Evolutionary conservation across 2,797 vertebrate genomes (phyloP).

Genomic region (Fundulus diaphanus): DNA sequence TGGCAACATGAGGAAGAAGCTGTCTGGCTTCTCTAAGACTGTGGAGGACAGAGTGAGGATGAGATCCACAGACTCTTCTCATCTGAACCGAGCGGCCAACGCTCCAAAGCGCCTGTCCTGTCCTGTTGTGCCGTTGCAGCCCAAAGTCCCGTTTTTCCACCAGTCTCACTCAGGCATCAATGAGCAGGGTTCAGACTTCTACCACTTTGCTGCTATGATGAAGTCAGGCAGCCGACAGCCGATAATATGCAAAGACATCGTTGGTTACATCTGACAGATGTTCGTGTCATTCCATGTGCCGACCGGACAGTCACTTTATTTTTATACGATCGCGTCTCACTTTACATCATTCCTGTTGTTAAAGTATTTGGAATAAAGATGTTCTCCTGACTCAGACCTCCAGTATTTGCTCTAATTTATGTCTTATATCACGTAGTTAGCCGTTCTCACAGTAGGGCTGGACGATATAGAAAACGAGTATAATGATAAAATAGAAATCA

Average conservation of each 20-base stretch:
- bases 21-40: conserved; percentile 86
- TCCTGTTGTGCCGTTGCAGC: conserved; percentile 81
- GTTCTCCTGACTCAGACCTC: conserved; percentile 39
- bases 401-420: conserved; percentile 17
- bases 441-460: too few relatives aligned
- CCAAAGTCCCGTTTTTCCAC: conserved; percentile 84
- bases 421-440: not conserved
- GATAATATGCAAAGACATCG: conserved; percentile 93
- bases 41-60: conserved; percentile 74
- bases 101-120: conserved; percentile 90
- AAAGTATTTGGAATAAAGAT: conserved; percentile 61
- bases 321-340: conserved; percentile 44
- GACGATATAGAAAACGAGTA: too few relatives aligned
- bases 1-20: conserved; percentile 88
- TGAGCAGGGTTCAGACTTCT: conserved; percentile 86
- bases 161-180: conserved; percentile 89
- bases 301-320: conserved; percentile 66
- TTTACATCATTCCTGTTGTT: conserved; percentile 42
- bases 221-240: conserved; percentile 94
- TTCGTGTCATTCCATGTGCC: not conserved
- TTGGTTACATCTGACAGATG: conserved; percentile 88
- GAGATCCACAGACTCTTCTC: conserved; percentile 73
- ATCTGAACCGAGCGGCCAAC: conserved; percentile 43
- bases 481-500: too few relatives aligned
- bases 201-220: conserved; percentile 88